These are phyloP conservation scores for Eunapius fragilis DNA, from an alignment of 37 sponge, comb jelly and placozoan genomes.

Conservation along the genomic window DNA sequence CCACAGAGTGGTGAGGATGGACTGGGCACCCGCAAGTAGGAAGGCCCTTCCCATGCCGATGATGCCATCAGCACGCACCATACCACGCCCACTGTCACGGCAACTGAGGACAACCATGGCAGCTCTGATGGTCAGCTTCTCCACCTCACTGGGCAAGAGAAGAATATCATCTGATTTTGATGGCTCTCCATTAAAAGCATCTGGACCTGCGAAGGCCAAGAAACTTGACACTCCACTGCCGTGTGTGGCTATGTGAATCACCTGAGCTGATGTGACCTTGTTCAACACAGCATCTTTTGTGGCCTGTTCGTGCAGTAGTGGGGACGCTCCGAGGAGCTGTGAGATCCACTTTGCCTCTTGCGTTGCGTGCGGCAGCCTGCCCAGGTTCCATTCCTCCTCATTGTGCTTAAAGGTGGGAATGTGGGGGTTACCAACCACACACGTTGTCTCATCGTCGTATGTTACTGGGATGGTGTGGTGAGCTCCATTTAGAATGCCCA, in stretches of 20 bases:
- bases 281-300: conserved; percentile 61
- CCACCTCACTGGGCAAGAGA: conserved; percentile 64
- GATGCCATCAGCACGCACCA: conserved; percentile 64
- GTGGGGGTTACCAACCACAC: conserved; percentile 73
- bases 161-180: conserved; percentile 35
- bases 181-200: neutral
- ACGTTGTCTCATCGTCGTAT: conserved; percentile 5
- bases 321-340: conserved; percentile 45
- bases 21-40: conserved; percentile 75
- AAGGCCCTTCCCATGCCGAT: conserved; percentile 78
- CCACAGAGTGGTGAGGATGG: conserved; percentile 74
- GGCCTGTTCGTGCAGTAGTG: conserved; percentile 65
- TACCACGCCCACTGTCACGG: conserved; percentile 60
- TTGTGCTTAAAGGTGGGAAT: conserved; percentile 62
- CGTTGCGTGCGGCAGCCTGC: conserved; percentile 69
- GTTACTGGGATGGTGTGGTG: conserved; percentile 5
- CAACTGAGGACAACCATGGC: conserved; percentile 75
- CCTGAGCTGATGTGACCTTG: conserved; percentile 56
- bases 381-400: conserved; percentile 42
- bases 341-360: conserved; percentile 68
- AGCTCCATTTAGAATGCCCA: conserved; percentile 51
- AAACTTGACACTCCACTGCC: conserved; percentile 61
- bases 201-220: conserved; percentile 53
- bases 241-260: conserved; percentile 80
- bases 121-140: conserved; percentile 50